Percentiles rank a stretch among this genome's conserved stretches.
Evolutionary conservation across 2,797 vertebrate genomes (phyloP).

Genomic region (Sebastes hopkinsi): DNA sequence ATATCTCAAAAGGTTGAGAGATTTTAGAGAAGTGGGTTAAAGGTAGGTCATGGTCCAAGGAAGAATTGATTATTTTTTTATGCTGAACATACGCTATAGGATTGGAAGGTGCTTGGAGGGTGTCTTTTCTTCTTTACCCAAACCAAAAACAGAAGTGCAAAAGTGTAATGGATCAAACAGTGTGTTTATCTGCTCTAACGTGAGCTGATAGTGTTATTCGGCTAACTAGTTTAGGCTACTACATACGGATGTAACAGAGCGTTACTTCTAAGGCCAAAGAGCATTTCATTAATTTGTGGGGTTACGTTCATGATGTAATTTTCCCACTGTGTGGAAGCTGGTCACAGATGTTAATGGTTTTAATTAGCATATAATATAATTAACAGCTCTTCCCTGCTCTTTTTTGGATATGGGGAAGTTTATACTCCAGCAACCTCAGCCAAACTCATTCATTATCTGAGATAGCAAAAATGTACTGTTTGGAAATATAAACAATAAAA

Average conservation of each 20-base stretch:
- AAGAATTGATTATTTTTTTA: neutral
- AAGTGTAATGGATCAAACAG: neutral
- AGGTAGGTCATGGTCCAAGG: neutral
- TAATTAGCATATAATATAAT: too few relatives aligned
- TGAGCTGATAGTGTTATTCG: neutral
- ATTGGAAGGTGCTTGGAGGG: neutral
- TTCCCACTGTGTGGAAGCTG: neutral
- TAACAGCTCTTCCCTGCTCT: too few relatives aligned
- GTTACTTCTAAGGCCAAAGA: neutral
- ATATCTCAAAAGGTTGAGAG: neutral
- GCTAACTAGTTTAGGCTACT: neutral
- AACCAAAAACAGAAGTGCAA: neutral
- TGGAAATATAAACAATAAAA: too few relatives aligned
- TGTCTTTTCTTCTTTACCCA: neutral
- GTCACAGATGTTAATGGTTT: rapidly evolving
- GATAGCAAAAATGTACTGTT: too few relatives aligned
- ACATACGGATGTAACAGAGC: neutral
- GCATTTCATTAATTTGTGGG: neutral
- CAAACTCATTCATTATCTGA: too few relatives aligned
- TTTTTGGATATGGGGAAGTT: too few relatives aligned
- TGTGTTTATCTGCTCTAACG: neutral
- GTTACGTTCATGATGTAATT: neutral
- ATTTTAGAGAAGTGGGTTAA: neutral
- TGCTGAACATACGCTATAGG: neutral
- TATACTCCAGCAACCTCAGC: too few relatives aligned